Evolutionary conservation across 2,888 invertebrate species (phyloP).

Genomic region (Leptothorax acervorum): DNA sequence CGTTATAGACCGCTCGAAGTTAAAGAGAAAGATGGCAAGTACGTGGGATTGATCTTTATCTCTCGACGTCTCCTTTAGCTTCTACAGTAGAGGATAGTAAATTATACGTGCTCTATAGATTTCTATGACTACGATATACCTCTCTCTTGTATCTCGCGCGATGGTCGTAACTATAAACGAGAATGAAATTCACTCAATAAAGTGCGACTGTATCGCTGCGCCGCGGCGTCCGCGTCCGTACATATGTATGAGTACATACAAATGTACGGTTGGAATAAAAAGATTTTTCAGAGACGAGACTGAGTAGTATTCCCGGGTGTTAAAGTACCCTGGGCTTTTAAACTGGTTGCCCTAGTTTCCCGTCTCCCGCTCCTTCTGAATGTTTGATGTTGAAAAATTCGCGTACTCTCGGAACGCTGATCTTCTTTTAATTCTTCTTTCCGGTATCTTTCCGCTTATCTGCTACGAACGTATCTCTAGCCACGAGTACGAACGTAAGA

Average conservation of each 20-base stretch:
- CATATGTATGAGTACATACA: conserved; percentile 46
- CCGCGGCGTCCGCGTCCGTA: neutral
- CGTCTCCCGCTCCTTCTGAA: conserved; percentile 47
- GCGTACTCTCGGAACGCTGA: conserved; percentile 42
- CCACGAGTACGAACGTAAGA: conserved; percentile 42
- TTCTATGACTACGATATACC: conserved; percentile 34
- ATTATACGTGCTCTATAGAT: conserved; percentile 53
- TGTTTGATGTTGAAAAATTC: conserved; percentile 68
- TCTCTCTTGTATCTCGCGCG: conserved; percentile 32
- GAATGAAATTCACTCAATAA: conserved; percentile 73
- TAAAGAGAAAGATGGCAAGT: neutral
- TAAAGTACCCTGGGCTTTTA: conserved; percentile 60
- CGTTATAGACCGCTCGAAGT: neutral
- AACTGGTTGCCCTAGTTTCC: conserved; percentile 66
- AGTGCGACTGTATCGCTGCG: conserved; percentile 43
- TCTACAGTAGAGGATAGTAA: conserved; percentile 13
- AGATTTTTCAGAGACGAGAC: conserved; percentile 67
- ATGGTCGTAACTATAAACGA: conserved; percentile 66
- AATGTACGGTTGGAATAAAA: conserved; percentile 59
- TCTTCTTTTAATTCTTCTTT: conserved; percentile 56
- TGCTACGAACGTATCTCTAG: conserved; percentile 29
- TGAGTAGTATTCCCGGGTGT: conserved; percentile 57
- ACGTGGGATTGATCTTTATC: conserved; percentile 19
- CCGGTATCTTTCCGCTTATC: conserved; percentile 52
- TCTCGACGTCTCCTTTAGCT: conserved; percentile 29